Evolutionary conservation across 2,888 invertebrate genomes (phyloP), one percentile per base, ranked within the genome.

Genomic region (Cosmia pyralina): DNA sequence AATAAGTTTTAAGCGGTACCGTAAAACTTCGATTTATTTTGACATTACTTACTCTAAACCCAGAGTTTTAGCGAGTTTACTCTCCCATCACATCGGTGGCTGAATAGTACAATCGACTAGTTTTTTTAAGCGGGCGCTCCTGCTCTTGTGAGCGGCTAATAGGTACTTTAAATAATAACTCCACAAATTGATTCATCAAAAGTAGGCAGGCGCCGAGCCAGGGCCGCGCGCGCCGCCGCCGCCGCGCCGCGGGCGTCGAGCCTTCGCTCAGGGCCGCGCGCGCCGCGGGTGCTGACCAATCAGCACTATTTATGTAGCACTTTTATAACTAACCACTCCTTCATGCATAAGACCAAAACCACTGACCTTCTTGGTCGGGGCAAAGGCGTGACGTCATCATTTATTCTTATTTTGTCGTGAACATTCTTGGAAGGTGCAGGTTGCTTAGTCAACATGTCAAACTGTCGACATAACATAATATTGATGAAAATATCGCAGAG

Each of bases 131-230:
- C n/a, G n/a, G n/a, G n/a, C n/a, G n/a, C n/a, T n/a, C n/a, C n/a
- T n/a, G n/a, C n/a, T n/a, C n/a, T n/a, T n/a, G n/a, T n/a, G n/a
- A n/a, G n/a, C n/a, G n/a, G n/a, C n/a, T n/a, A n/a, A n/a, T n/a
- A n/a, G n/a, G n/a, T n/a, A 38, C 41, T 41, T 38, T 41, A 6
- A 41, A 41, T 46, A 72, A 68, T 53, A 58, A 28, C 11, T 11
- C 13, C 11, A 72, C 62, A 63, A 69, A 76, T 81, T 57, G 59
- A 69, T 69, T 57, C 55, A 64, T 69, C 69, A 81, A 34, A 10
- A n/a, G 34, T 41, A 17, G 38, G 38, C 4, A 38, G 55, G 57
- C 65, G 55, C 55, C 17, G 48, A 48, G 48, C 7, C n/a, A n/a
- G 28, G 44, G 62, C 77, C 28, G 62, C 68, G 38, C 19, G 7